A percentile compares a stretch with the other conserved stretches of the same genome.
Evolutionary conservation across 2,888 invertebrate genomes (phyloP).

Genomic region (Ctena decussata): DNA sequence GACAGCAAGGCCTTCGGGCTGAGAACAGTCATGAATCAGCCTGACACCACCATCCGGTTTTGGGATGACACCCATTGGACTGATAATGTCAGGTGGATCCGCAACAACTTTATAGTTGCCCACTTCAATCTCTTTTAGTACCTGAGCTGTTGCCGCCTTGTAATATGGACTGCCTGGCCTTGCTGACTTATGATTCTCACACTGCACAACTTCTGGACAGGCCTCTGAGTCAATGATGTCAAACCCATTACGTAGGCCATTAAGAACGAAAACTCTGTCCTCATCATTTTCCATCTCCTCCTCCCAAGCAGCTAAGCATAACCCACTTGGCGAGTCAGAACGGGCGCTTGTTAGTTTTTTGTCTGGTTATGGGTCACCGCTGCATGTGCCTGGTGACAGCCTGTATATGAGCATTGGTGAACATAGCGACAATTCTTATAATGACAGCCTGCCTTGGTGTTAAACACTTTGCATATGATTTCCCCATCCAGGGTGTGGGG

Average conservation of each 20-base stretch:
- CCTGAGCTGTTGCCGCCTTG: neutral
- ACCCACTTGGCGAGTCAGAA: too few species aligned
- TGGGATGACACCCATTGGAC: constrained; percentile 18
- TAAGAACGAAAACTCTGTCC: constrained; percentile 4
- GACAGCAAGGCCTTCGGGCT: constrained; percentile 9
- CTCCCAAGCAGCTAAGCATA: too few species aligned
- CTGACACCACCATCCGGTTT: constrained; percentile 30
- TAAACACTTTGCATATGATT: too few species aligned
- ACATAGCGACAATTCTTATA: too few species aligned
- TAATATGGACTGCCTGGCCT: neutral
- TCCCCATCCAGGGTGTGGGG: too few species aligned
- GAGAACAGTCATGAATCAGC: constrained; percentile 25
- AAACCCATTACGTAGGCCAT: constrained; percentile 30
- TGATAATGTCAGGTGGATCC: neutral
- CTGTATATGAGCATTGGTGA: too few species aligned
- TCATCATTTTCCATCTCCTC: too few species aligned
- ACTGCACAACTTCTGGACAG: too few species aligned
- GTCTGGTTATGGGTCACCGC: too few species aligned
- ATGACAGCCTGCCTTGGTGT: too few species aligned
- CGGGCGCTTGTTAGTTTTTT: too few species aligned
- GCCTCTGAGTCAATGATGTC: constrained; percentile 19
- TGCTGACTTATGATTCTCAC: neutral
- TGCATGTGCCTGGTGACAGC: too few species aligned
- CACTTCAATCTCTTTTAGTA: constrained; percentile 10
- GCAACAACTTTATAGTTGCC: constrained; percentile 12